These are phyloP conservation scores for Papilio polytes DNA, from an alignment of 1,140 invertebrate species.

Conservation along the genomic window DNA sequence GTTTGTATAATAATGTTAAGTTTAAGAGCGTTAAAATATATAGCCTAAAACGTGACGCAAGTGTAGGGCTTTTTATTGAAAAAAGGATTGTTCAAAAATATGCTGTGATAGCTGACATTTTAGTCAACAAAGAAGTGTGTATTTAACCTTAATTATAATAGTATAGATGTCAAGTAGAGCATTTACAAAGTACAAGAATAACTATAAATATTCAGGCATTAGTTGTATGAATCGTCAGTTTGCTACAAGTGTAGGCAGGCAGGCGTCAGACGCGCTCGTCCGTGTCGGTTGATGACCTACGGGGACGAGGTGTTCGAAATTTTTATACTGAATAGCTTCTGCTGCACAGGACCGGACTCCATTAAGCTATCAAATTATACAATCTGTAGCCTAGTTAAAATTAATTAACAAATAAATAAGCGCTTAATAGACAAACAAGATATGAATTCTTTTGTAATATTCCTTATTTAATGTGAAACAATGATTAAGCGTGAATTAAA, in stretches of 20 bases:
- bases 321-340: conserved; percentile 42
- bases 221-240: conserved; percentile 40
- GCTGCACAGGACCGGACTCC: conserved; percentile 26
- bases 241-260: conserved; percentile 29
- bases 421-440: background rate
- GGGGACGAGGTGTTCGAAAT: conserved; percentile 24
- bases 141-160: too few species aligned
- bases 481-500: background rate
- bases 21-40: too few species aligned
- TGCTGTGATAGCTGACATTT: too few species aligned
- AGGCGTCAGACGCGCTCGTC: conserved; percentile 45
- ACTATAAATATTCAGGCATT: conserved; percentile 31
- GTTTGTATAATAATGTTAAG: too few species aligned
- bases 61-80: too few species aligned
- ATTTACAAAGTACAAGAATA: background rate
- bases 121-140: too few species aligned
- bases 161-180: too few species aligned
- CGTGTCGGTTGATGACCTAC: conserved; percentile 62
- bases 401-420: background rate
- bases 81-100: too few species aligned
- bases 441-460: background rate
- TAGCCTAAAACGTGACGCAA: too few species aligned
- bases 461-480: background rate
- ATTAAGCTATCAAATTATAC: background rate
- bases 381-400: background rate